Evolutionary conservation across 2,797 vertebrate species (phyloP), one percentile per base, ranked within the genome.

Genomic region (Sebastes diploproa): DNA sequence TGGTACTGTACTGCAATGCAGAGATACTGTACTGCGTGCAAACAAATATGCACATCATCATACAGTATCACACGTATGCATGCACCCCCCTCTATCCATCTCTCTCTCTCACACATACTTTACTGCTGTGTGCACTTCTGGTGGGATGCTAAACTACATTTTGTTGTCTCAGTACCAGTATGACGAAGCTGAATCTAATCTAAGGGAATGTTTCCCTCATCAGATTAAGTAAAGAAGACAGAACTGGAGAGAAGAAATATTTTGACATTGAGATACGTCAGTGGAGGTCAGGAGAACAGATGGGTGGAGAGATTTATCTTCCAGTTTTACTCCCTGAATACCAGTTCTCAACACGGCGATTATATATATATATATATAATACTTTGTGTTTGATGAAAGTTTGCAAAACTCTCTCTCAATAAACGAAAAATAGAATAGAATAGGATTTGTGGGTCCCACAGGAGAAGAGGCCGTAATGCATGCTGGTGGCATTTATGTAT

Each of bases 401-500:
- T 11, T 29, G 8, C 20, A 58, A 58, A 56, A 60, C 22, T 23
- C 2, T 5, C 1, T 25, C 18, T 54, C 8, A 62, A 23, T 5
- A 27, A 27, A 38, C 20, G 4, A 22, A 13, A 65, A 64, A 56
- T 18, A 30, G 1, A 65, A 52, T 1, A 58, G 4, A 70, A 64
- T 36, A 29, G 59, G 25, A 16, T 2, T 2, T 54, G 4, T 8
- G 20, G 2, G 34, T 56, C 62, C 30, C 34, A n/a, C 3, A 36
- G 42, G 38, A 72, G 62, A 52, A 23, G 11, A 34, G 60, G 25
- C 67, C 16, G 27, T 67, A 78, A 50, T 66, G 59, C 36, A 89
- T 67, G 73, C 84, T 68, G 84, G 63, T 81, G 79, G 72, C 78
- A 82, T 89, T 83, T 91, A 83, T 90, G 87, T 87, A 80, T 82